Percentiles rank a stretch among this genome's conserved stretches.
Conservation (phyloP, 2,888 invertebrate species). For the Hypomecis atomaria region DNA sequence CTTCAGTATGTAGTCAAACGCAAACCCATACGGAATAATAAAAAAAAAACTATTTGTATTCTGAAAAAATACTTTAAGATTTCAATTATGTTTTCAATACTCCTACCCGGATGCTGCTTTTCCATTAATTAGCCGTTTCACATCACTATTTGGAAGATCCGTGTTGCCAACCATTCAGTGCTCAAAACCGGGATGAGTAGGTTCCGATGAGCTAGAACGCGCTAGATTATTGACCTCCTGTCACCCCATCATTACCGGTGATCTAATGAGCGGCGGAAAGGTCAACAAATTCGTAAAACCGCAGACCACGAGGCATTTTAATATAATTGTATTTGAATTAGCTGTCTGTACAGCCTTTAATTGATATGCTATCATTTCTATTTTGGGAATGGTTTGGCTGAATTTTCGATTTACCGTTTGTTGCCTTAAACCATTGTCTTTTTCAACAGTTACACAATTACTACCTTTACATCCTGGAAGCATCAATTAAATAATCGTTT, state of each 20-base stretch:
- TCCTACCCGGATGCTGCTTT: neutral
- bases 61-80: neutral
- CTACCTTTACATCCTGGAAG: too few relatives aligned
- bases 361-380: conserved; percentile 5
- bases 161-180: too few relatives aligned
- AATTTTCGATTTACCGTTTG: neutral
- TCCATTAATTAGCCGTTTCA: neutral
- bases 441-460: too few relatives aligned
- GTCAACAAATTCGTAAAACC: conserved; percentile 9
- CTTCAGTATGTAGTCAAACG: too few relatives aligned
- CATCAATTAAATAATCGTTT: too few relatives aligned
- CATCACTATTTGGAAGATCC: neutral
- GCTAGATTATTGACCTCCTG: conserved; percentile 3
- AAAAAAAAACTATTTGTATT: too few relatives aligned
- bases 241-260: neutral
- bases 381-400: neutral
- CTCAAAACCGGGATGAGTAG: too few relatives aligned
- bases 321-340: neutral
- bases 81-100: too few relatives aligned
- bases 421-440: too few relatives aligned
- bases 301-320: conserved; percentile 1
- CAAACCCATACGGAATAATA: too few relatives aligned
- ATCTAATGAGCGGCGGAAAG: conserved; percentile 11
- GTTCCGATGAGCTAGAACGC: too few relatives aligned
- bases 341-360: neutral